These are phyloP conservation scores for Plectrocnemia conspersa DNA, from an alignment of 1,140 invertebrate genomes.

Conservation along the genomic window DNA sequence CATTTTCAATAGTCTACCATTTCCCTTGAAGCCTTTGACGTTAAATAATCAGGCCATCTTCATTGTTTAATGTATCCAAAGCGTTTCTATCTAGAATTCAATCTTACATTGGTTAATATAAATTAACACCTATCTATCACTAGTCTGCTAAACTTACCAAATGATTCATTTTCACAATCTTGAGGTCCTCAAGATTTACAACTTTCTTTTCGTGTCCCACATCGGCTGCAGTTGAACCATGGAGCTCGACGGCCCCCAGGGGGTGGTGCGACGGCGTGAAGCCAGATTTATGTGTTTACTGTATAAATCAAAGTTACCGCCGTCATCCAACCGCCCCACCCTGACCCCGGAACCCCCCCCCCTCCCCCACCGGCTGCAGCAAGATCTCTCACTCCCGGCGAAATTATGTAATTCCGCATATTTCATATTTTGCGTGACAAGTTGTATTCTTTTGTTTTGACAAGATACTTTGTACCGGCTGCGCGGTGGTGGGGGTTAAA, in stretches of 20 bases:
- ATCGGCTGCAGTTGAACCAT: conserved; percentile 27
- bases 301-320: conserved; percentile 46
- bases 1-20: too few relatives aligned
- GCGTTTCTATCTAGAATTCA: too few relatives aligned
- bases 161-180: too few relatives aligned
- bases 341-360: conserved; percentile 19
- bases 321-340: conserved; percentile 15
- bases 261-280: conserved; percentile 39
- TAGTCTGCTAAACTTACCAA: too few relatives aligned
- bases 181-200: too few relatives aligned
- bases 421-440: conserved; percentile 34
- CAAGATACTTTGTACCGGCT: conserved; percentile 32
- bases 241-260: conserved; percentile 5
- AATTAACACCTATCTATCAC: too few relatives aligned
- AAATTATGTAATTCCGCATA: conserved; percentile 36
- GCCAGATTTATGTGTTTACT: conserved; percentile 53
- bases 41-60: too few relatives aligned
- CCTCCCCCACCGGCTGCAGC: conserved; percentile 16
- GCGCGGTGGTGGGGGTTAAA: conserved; percentile 6
- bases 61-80: too few relatives aligned
- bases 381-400: conserved; percentile 21
- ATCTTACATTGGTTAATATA: too few relatives aligned
- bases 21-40: too few relatives aligned
- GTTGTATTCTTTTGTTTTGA: conserved; percentile 35
- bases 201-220: conserved; percentile 16